Base-by-base conservation (phyloP, 2,113 vertebrate genomes). In the Vulpes ferrilata region DNA sequence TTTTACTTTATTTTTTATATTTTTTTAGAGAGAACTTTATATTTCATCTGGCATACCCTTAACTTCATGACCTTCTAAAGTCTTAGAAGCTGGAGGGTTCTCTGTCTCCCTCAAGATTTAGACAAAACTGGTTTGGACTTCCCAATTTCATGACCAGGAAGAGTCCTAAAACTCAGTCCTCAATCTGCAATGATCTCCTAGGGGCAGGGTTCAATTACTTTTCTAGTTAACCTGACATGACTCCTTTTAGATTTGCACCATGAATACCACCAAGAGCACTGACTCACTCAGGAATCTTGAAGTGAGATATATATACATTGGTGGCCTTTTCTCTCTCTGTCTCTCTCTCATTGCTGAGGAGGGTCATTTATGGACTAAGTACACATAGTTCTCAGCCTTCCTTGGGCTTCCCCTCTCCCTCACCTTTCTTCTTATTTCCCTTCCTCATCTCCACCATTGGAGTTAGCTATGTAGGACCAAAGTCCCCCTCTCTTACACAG, bases 111-210 rank as follows among this genome's bases (percentile, higher is more conserved):
- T 80, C 35, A n/a, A 84, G 23, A 94, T 85, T 10, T 32, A 74
- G 32, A 88, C 53, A 91, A 78, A 86, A 74, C 25, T 57, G 10
- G 78, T 65, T n/a, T 90, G 71, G 80, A 87, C 7, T 60, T 96
- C 51, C 27, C 32, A 87, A 82, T 65, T 74, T 84, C 16, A 90
- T n/a, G 13, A 74, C 32, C 5, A 92, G 55, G 69, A 69, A 51
- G 55, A 88, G 2, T 73, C 38, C 48, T 57, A 10, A 65, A 71
- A 86, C 25, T 81, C 32, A 95, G 2, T 9, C 2, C 19, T 35
- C 57, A 43, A 60, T 86, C 81, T 30, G 59, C 69, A 23, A 73
- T 48, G 25, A 67, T 62, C 43, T 55, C 43, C 30, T 51, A 6
- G 57, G 16, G 27, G 4, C 1, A 0, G 15, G 62, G 25, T 51